Evolutionary conservation across 2,797 vertebrate species (phyloP).

Genomic region (Thripadectes ignobilis): DNA sequence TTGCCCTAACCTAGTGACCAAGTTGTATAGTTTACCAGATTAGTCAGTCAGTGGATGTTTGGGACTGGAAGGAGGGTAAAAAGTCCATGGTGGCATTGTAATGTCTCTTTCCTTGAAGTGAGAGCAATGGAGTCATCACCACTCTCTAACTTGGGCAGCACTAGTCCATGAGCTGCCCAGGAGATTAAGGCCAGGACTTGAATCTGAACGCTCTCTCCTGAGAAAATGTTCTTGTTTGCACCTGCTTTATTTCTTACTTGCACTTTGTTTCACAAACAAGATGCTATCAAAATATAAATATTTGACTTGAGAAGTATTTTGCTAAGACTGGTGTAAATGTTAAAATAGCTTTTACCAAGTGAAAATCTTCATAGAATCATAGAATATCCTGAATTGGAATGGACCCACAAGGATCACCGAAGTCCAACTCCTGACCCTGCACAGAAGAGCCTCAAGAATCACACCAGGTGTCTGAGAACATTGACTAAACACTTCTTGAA

Average conservation of each 20-base stretch:
- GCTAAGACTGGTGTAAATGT: background rate
- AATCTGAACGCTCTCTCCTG: background rate
- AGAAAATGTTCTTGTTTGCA: background rate
- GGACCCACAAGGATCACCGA: background rate
- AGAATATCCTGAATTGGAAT: background rate
- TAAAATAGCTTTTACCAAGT: background rate
- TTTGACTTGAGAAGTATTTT: background rate
- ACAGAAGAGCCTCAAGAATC: background rate
- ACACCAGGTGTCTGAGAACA: background rate
- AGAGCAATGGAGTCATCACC: background rate
- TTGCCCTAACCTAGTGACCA: background rate
- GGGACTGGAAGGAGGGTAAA: background rate
- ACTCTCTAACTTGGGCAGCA: background rate
- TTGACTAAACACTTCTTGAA: background rate
- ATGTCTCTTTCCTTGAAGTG: background rate
- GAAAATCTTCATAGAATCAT: background rate
- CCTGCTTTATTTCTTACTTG: background rate
- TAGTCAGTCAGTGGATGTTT: background rate
- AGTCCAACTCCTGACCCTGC: background rate
- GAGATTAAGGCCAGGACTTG: background rate
- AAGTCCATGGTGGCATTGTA: background rate
- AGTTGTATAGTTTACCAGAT: background rate
- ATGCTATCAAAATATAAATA: background rate
- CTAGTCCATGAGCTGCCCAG: background rate
- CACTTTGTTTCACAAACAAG: background rate